A percentile compares a stretch with the other conserved stretches of the same genome.
These are phyloP conservation scores for Atrichornis clamosus DNA, from an alignment of 2,113 vertebrate species.

Conservation along the genomic window DNA sequence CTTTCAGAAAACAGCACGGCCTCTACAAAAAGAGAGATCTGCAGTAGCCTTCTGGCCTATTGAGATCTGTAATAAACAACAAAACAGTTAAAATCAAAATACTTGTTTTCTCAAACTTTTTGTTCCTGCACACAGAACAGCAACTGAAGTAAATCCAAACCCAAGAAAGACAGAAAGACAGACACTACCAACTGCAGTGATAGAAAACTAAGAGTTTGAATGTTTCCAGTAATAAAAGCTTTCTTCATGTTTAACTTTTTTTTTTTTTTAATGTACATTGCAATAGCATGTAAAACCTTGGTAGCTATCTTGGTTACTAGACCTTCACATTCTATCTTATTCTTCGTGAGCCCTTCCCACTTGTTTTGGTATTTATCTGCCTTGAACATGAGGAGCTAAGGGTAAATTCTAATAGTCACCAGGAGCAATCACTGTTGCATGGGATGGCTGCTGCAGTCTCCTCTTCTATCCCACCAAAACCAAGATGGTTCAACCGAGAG, in stretches of 20 bases:
- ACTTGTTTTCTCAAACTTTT: background rate
- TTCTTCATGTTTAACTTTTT: background rate
- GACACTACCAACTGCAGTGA: background rate
- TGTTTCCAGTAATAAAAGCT: background rate
- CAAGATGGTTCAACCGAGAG: background rate
- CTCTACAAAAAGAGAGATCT: background rate
- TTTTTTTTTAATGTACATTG: background rate
- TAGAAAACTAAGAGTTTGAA: background rate
- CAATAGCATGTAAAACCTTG: background rate
- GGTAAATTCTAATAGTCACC: background rate
- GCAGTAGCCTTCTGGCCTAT: background rate
- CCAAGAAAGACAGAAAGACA: background rate
- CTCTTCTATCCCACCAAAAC: background rate
- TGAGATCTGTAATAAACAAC: background rate
- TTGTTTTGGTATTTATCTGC: background rate
- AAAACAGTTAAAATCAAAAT: background rate
- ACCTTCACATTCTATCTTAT: background rate
- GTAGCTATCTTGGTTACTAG: background rate
- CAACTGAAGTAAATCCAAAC: background rate
- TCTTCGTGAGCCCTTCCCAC: background rate
- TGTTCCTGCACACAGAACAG: background rate
- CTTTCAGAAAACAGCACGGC: background rate
- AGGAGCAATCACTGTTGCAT: background rate
- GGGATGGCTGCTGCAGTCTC: background rate
- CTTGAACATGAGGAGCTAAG: background rate